These are phyloP conservation scores for Patella depressa DNA, from an alignment of 2,888 invertebrate genomes.

Conservation along the genomic window DNA sequence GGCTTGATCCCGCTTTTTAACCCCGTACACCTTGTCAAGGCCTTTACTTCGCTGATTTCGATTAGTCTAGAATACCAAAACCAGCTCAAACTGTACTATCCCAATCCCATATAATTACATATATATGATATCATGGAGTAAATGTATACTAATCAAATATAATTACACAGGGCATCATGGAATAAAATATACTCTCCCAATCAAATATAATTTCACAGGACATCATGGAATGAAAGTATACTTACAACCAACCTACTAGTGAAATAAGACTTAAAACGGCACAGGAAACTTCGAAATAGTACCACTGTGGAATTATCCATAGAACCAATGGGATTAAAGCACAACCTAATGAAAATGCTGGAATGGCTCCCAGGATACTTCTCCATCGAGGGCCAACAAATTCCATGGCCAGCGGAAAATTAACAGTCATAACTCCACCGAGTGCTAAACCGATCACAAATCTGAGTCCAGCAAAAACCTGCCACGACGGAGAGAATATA, in stretches of 20 bases:
- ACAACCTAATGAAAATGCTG: neutral
- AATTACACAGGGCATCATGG: too few species aligned
- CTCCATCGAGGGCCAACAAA: conserved; percentile 14
- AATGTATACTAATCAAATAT: too few species aligned
- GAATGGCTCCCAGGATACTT: conserved; percentile 9
- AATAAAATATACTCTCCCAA: too few species aligned
- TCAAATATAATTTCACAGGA: too few species aligned
- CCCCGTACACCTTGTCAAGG: too few species aligned
- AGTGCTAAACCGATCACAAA: conserved; percentile 12
- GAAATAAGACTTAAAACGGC: neutral
- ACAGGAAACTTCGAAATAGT: neutral
- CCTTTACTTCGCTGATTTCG: too few species aligned
- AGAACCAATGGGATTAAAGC: neutral
- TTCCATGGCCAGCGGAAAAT: conserved; percentile 13
- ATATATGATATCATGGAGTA: too few species aligned
- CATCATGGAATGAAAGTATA: neutral
- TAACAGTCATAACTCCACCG: neutral
- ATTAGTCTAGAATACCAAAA: too few species aligned
- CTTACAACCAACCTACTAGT: neutral
- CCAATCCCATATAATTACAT: too few species aligned
- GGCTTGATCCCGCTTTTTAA: too few species aligned
- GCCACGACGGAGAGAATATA: neutral
- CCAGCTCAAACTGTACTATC: too few species aligned
- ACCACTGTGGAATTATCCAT: neutral
- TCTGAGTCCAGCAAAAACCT: neutral